Conservation (phyloP, 2,888 invertebrate species). For the Rotaria socialis region DNA sequence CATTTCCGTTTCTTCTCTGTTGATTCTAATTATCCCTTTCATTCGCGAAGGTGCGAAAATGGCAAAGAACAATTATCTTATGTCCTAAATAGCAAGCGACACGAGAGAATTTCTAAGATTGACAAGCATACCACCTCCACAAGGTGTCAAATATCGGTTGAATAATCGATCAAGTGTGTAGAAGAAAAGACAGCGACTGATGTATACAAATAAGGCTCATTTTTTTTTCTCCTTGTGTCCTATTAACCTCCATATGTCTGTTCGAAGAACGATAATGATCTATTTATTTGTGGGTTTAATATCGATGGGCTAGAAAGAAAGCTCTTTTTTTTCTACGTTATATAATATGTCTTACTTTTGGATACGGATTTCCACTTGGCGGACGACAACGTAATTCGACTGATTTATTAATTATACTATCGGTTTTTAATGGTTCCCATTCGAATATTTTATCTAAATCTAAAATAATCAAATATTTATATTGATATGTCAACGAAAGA, state of each 20-base stretch:
- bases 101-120: neutral
- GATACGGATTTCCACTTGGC: slow-evolving; percentile 44
- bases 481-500: neutral
- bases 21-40: no score
- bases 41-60: no score
- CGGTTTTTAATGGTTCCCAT: slow-evolving; percentile 42
- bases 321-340: neutral
- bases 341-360: slow-evolving; percentile 14
- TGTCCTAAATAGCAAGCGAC: neutral
- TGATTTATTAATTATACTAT: slow-evolving; percentile 36
- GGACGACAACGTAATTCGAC: slow-evolving; percentile 41
- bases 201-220: neutral
- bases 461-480: slow-evolving; percentile 33
- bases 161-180: neutral
- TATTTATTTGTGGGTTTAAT: neutral
- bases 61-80: neutral
- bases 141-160: neutral
- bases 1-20: neutral
- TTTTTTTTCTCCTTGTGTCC: slow-evolving; percentile 18
- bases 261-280: slow-evolving; percentile 16
- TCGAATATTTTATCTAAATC: slow-evolving; percentile 43
- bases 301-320: neutral
- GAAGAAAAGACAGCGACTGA: neutral
- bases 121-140: neutral
- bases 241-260: slow-evolving; percentile 21